Conservation (phyloP, 2,888 invertebrate genomes). For the Ceriagrion tenellum region DNA sequence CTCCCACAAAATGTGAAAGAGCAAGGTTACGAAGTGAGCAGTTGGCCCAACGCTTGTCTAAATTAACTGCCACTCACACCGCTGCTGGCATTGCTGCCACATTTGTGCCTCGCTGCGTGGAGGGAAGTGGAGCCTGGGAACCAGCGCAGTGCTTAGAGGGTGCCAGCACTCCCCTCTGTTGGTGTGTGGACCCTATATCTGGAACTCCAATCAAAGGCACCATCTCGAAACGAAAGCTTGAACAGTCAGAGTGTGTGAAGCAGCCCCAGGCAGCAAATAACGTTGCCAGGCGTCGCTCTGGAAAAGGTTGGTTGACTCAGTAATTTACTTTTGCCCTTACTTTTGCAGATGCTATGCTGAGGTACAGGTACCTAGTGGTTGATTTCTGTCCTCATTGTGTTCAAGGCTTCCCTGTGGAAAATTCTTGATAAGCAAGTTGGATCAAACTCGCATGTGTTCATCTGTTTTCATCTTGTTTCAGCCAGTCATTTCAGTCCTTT, state of each 20-base stretch:
- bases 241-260: slow-evolving; percentile 23
- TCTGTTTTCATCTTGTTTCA: too few relatives aligned
- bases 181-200: slow-evolving; percentile 89
- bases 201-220: slow-evolving; percentile 86
- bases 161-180: slow-evolving; percentile 86
- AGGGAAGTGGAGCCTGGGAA: slow-evolving; percentile 87
- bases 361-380: too few relatives aligned
- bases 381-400: too few relatives aligned
- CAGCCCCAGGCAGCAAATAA: background rate
- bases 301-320: slow-evolving; percentile 14
- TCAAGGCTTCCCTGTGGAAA: too few relatives aligned
- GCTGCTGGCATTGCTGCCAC: slow-evolving; percentile 78
- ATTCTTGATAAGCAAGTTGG: too few relatives aligned
- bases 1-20: slow-evolving; percentile 90
- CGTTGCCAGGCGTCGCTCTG: slow-evolving; percentile 37
- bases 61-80: slow-evolving; percentile 74
- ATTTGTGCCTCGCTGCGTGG: slow-evolving; percentile 89
- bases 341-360: too few relatives aligned
- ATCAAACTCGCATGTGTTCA: too few relatives aligned
- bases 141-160: slow-evolving; percentile 88
- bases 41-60: slow-evolving; percentile 85
- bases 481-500: too few relatives aligned
- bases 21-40: slow-evolving; percentile 88
- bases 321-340: too few relatives aligned
- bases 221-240: slow-evolving; percentile 44